Evolutionary conservation across 1,140 invertebrate genomes (phyloP), one percentile per base, ranked within the genome.

Genomic region (Heliconius nattereri): DNA sequence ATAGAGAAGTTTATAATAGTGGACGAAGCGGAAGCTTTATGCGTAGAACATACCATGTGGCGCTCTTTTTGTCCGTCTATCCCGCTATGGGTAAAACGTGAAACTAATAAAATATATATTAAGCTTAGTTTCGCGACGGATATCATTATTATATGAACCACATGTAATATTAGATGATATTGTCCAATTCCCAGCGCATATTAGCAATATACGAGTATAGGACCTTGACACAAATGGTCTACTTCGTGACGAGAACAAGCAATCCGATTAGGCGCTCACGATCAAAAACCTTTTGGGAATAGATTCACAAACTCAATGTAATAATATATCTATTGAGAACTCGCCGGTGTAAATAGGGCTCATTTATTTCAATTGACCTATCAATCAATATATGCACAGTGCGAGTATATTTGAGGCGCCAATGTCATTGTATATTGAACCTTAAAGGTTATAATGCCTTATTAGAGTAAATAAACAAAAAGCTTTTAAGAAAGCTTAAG

Each of bases 161-260:
- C 23, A 72, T 11, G 19, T 71, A 72, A 75, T 57, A 73, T 83
- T 79, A 82, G 80, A 73, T 49, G 78, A 81, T 83, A 85, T 86
- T 83, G 83, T 88, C 86, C 60, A 66, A 29, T 66, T 84, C 86
- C 82, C 85, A 89, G 82, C 81, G 75, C 80, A 89, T 81, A 89
- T 89, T 90, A 91, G 82, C 79, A 84, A 88, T 84, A 85, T 70
- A n/a, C n/a, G n/a, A n/a, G n/a, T n/a, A 57, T 71, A 73, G 73
- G 85, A 86, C 90, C 91, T 93, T 93, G 91, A 87, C 91, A 91
- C 82, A 82, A 85, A 89, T 92, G 84, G 66, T 35, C 54, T 49
- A 84, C 79, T 73, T 80, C 90, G 91, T 91, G 90, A 92, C 87
- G 84, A 80, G 87, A 88, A 81, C 82, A 82, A 89, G 80, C 85